These are phyloP conservation scores for Drosophila koepferae DNA, from an alignment of 2,888 invertebrate genomes.

Conservation along the genomic window DNA sequence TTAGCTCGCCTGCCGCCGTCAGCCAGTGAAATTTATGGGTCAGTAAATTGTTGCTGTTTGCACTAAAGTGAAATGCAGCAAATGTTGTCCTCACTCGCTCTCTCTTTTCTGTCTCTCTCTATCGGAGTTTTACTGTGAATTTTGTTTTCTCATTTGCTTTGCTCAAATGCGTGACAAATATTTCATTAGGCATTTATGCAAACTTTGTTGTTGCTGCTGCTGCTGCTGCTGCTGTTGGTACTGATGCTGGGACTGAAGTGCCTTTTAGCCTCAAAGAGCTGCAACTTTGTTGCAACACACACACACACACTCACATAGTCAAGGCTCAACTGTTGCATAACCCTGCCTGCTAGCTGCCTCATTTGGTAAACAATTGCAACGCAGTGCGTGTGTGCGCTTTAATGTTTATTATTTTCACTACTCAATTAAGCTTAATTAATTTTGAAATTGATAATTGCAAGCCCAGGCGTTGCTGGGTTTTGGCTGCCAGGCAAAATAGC, in stretches of 20 bases:
- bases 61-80: conserved; percentile 56
- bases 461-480: conserved; percentile 42
- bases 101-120: conserved; percentile 16
- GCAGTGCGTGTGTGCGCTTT: conserved; percentile 29
- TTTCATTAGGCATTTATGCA: conserved; percentile 72
- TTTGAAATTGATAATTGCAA: conserved; percentile 80
- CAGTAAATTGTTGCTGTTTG: conserved; percentile 68
- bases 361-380: conserved; percentile 44
- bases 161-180: conserved; percentile 77
- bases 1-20: conserved; percentile 52
- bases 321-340: conserved; percentile 48
- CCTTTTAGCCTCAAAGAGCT: conserved; percentile 58
- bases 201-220: conserved; percentile 60
- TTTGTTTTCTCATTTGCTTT: conserved; percentile 70
- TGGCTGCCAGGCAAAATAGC: conserved; percentile 58
- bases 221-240: conserved; percentile 46
- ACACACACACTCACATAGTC: conserved; percentile 4
- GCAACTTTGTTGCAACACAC: conserved; percentile 56
- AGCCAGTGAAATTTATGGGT: conserved; percentile 76
- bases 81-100: conserved; percentile 17
- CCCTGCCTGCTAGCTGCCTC: conserved; percentile 12
- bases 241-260: conserved; percentile 32
- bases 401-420: conserved; percentile 78
- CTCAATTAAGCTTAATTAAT: conserved; percentile 82
- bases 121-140: conserved; percentile 47